Evolutionary conservation across 2,113 vertebrate genomes (phyloP), one percentile per base, ranked within the genome.

Genomic region (Prinia subflava): DNA sequence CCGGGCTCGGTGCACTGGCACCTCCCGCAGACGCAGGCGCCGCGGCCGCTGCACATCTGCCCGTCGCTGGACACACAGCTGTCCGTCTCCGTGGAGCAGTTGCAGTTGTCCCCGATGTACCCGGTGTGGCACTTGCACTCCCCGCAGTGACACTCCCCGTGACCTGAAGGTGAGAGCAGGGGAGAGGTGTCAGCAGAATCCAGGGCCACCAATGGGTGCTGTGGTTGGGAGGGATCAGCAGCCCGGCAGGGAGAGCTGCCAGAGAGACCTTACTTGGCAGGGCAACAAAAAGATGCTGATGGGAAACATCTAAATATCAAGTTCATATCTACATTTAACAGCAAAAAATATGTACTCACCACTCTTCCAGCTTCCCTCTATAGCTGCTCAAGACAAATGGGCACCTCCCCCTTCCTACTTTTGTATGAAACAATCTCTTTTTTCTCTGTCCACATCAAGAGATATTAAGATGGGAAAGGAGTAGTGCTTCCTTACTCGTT

Each of bases 81-180:
- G 7, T 97, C 96, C 2, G 95, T 98, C 95, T 99, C 98, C 0
- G 98, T 99, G 12, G 99, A 99, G 96, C 99, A 99, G 98, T 99
- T 99, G 93, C 99, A 99, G 98, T 99, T 99, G 97, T 99, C 99
- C 22, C 99, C 99, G 1, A 99, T 90, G 95, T 98, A 99, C 3
- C 99, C 98, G 0, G 98, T 97, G 0, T 99, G 98, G 95, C 99
- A 99, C 90, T 99, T 99, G 95, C 99, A 99, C 96, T 99, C 99
- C 24, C 99, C 99, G 0, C 99, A 99, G 97, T 99, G 98, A 89
- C 99, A 99, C 35, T 99, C 99, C 0, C 99, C 99, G 0, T 99
- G 99, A 95, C 99, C 99, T 99, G 96, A 25, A 94, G 73, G 27
- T 8, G 5, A 93, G 23, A 91, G 77, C 37, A 41, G 49, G 3